Conservation (phyloP, 2,797 vertebrate species). For the Fringilla coelebs region DNA sequence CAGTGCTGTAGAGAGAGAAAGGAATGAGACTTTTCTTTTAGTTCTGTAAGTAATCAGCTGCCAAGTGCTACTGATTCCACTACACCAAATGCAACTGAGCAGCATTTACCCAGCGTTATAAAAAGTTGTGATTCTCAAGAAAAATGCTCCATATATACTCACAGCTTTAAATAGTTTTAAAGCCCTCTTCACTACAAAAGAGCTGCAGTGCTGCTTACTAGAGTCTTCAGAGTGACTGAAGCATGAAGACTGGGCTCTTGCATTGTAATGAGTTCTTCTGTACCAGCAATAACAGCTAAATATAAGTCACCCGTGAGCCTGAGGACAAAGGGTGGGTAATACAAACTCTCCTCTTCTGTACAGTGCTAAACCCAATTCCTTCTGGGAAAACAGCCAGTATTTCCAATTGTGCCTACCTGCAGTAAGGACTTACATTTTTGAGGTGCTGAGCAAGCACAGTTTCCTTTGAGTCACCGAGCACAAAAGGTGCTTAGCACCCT, state of each 20-base stretch:
- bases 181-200: slow-evolving; percentile 42
- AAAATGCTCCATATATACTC: slow-evolving; percentile 28
- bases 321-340: not conserved
- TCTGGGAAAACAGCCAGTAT: not conserved
- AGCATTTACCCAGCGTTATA: slow-evolving; percentile 47
- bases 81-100: slow-evolving; percentile 47
- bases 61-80: slow-evolving; percentile 15
- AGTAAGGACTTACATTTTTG: not conserved
- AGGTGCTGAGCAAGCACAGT: not conserved
- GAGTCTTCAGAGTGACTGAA: not conserved
- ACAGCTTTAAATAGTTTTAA: slow-evolving; percentile 54
- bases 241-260: not conserved
- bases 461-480: not conserved
- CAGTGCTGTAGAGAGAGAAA: not conserved
- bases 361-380: not conserved
- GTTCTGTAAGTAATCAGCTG: slow-evolving; percentile 49
- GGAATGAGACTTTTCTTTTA: not conserved
- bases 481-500: not conserved
- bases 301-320: not conserved
- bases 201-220: not conserved
- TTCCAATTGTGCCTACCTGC: not conserved
- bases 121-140: slow-evolving; percentile 42
- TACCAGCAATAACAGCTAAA: not conserved
- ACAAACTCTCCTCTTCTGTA: not conserved
- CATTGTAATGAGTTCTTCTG: not conserved